Percentiles rank a stretch among this genome's conserved stretches.
Evolutionary conservation across 2,797 vertebrate genomes (phyloP).

Genomic region (Taenioides sp.): DNA sequence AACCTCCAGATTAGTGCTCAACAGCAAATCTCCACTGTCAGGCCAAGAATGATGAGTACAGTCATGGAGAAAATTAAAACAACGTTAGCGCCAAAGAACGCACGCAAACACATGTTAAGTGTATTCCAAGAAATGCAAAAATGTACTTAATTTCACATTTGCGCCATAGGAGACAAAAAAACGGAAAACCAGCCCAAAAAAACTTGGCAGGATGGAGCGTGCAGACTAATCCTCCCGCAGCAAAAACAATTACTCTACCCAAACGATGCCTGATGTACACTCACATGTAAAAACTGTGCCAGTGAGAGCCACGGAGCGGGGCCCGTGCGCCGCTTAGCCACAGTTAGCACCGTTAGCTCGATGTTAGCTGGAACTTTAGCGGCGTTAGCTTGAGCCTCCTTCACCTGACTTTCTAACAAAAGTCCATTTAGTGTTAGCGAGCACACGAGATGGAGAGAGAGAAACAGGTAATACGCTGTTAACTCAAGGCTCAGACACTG

Average conservation of each 20-base stretch:
- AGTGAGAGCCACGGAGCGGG: neutral
- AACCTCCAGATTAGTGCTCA: neutral
- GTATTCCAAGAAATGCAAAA: neutral
- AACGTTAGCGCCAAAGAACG: too few relatives aligned
- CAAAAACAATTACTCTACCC: conserved; percentile 38
- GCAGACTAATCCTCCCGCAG: conserved; percentile 20
- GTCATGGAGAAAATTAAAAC: too few relatives aligned
- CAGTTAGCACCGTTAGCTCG: conserved; percentile 35
- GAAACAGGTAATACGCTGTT: conserved; percentile 69
- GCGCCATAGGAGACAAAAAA: neutral
- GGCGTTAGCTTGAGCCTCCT: conserved; percentile 57
- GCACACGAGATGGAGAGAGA: conserved; percentile 4
- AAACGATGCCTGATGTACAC: conserved; percentile 40
- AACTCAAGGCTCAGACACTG: conserved; percentile 64
- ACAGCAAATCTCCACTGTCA: neutral
- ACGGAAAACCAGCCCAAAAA: conserved; percentile 2
- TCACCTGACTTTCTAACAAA: conserved; percentile 62
- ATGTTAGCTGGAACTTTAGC: neutral
- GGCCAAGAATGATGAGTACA: too few relatives aligned
- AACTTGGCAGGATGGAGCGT: neutral
- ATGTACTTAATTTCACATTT: neutral
- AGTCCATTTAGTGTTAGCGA: conserved; percentile 43
- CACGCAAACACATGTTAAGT: neutral
- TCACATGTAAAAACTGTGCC: conserved; percentile 48
- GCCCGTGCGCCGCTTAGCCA: conserved; percentile 28